Evolutionary conservation across 2,797 vertebrate genomes (phyloP), one percentile per base, ranked within the genome.

Genomic region (Oryzias sinensis): DNA sequence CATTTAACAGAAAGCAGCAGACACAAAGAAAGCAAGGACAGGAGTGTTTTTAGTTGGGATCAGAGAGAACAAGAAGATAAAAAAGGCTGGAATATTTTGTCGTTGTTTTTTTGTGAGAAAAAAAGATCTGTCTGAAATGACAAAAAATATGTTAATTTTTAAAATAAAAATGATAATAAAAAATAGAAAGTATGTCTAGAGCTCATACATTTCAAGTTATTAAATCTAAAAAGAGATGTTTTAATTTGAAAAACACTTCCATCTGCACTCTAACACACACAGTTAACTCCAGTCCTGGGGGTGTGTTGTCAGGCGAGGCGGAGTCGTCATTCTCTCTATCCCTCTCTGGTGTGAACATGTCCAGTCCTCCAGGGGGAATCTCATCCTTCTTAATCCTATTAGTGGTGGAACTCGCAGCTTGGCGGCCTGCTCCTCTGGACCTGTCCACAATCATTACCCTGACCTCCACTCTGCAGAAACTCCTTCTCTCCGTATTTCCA

Each of bases 401-500:
- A 89, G 83, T 56, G 86, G 76, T 75, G 80, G 71, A 76, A 79
- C 79, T 80, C 78, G 70, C 52, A 58, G 76, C 68, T 76, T 72
- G 70, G 79, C 70, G 63, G 65, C 69, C 62, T 68, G 60, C 78
- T 88, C 83, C 82, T 86, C 81, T 87, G 85, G 84, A 87, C 88
- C 85, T 89, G 87, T 91, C 87, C 80, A 78, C 87, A 89, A 79
- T 87, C 79, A 88, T 90, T 89, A 88, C 80, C 72, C 83, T 87
- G 87, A 88, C 85, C 81, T 83, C 79, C 65, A 7, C 65, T 75
- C 73, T 49, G 41, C 67, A 69, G 68, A 66, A 67, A 62, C 62
- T 70, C 59, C 71, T 74, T 80, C 62, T 43, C 63, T 74, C 66
- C 20, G 15, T 49, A 45, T 59, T 74, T 56, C 48, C 0, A 61